Percentiles rank a stretch among this genome's conserved stretches.
These are phyloP conservation scores for Drosophila obscura DNA, from an alignment of 1,140 invertebrate genomes.

Conservation along the genomic window DNA sequence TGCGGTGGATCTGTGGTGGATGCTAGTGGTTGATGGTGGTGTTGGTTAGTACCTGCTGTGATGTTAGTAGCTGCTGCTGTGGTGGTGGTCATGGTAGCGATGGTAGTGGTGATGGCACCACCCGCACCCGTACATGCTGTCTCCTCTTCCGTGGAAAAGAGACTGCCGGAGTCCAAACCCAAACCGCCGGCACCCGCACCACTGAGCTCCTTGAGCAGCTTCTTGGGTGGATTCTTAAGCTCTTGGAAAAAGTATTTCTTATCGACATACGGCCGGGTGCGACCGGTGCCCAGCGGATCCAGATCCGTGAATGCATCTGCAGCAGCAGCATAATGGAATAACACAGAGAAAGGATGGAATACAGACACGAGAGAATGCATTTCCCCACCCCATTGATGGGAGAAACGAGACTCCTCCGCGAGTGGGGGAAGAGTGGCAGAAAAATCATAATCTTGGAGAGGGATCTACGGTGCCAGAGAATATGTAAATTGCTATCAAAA, in stretches of 20 bases:
- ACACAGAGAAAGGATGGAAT: constrained; percentile 19
- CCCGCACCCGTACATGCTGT: too few relatives aligned
- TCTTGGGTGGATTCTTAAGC: constrained; percentile 95
- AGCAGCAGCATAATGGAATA: constrained; percentile 87
- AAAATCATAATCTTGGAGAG: background rate
- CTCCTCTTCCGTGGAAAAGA: constrained; percentile 58
- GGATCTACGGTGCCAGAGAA: too few relatives aligned
- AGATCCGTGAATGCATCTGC: constrained; percentile 95
- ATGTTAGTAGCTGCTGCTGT: constrained; percentile 43
- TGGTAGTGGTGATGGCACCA: constrained; percentile 25
- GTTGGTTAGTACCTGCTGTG: constrained; percentile 50
- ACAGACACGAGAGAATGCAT: constrained; percentile 1
- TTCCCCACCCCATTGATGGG: constrained; percentile 12
- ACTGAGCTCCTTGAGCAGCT: constrained; percentile 92
- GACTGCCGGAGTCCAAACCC: constrained; percentile 56
- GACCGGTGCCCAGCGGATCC: constrained; percentile 94
- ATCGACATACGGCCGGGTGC: constrained; percentile 95
- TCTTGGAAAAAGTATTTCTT: constrained; percentile 98
- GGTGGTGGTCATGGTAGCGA: constrained; percentile 34
- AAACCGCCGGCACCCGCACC: constrained; percentile 58
- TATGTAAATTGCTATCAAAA: too few relatives aligned
- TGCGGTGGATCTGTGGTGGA: too few relatives aligned
- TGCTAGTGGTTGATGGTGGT: constrained; percentile 20
- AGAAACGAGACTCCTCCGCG: constrained; percentile 14
- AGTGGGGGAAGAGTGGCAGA: constrained; percentile 17